phyloP scores from a whole-genome alignment of 64 coral and sea anemone genomes.

The Catalaphyllia jardinei region DNA sequence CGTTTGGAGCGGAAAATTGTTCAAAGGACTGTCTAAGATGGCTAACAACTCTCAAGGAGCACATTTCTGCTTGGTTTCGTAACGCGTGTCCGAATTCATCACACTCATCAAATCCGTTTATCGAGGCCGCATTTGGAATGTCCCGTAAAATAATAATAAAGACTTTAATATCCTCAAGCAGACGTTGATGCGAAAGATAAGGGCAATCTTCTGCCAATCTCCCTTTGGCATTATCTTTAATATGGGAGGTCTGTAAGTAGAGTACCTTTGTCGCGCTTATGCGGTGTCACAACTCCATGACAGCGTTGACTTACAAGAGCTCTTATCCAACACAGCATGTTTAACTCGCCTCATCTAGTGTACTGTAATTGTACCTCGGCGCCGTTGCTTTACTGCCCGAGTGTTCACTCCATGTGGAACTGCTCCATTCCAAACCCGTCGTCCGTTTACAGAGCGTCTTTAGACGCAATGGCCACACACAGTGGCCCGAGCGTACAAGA shows the following conservation, averaged over 20 bases:
- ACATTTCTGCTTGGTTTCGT: neutral
- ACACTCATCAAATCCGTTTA: conserved; percentile 33
- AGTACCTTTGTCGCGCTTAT: neutral
- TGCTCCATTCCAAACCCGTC: neutral
- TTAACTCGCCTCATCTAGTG: conserved; percentile 5
- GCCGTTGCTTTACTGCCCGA: conserved; percentile 8
- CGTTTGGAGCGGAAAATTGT: neutral
- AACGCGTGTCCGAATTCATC: conserved; percentile 21
- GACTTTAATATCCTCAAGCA: conserved; percentile 28
- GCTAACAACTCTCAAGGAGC: neutral
- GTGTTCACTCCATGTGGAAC: conserved; percentile 14
- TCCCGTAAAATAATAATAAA: conserved; percentile 20
- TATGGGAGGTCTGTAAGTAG: conserved; percentile 58
- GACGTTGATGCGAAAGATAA: conserved; percentile 48
- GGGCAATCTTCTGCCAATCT: conserved; percentile 26
- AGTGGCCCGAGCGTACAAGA: neutral
- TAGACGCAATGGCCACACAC: conserved; percentile 24
- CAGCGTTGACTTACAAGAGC: neutral
- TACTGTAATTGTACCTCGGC: conserved; percentile 25
- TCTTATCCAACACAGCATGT: conserved; percentile 5
- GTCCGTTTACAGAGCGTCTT: conserved; percentile 9
- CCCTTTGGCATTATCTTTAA: conserved; percentile 8
- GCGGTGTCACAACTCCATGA: neutral
- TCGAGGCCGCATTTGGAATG: conserved; percentile 15
- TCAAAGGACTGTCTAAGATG: neutral